phyloP scores from a whole-genome alignment of 2,113 vertebrate genomes.

The Dasyprocta punctata region DNA sequence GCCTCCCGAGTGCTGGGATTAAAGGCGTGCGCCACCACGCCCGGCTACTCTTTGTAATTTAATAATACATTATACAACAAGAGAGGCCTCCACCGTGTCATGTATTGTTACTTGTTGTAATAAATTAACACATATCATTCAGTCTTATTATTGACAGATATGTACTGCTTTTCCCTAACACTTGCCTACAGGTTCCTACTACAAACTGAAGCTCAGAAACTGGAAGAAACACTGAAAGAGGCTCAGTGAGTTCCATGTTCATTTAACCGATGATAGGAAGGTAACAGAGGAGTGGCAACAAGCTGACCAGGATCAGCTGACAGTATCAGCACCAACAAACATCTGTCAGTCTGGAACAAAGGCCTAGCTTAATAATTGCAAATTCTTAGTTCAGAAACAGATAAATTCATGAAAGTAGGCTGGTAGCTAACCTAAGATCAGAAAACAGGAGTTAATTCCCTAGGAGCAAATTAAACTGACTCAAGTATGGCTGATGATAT shows the following conservation, averaged over 20 bases:
- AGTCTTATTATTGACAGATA: not conserved
- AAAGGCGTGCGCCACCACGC: too few species aligned
- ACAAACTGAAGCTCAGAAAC: not conserved
- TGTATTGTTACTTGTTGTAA: not conserved
- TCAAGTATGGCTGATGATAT: not conserved
- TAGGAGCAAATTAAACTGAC: not conserved
- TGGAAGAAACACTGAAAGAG: not conserved
- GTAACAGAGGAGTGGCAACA: not conserved
- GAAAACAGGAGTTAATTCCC: not conserved
- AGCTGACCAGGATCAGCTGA: too few species aligned
- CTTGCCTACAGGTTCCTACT: not conserved
- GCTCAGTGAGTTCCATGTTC: not conserved
- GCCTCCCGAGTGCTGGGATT: too few species aligned
- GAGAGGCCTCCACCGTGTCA: not conserved
- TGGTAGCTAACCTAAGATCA: not conserved
- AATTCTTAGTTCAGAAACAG: not conserved
- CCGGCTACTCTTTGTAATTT: too few species aligned
- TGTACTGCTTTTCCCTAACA: constrained; percentile 26
- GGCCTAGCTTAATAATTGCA: not conserved
- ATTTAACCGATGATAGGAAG: not conserved
- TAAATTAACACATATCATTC: not conserved
- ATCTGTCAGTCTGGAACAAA: not conserved
- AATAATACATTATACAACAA: not conserved
- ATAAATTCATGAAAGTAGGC: not conserved
- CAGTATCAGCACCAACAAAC: not conserved